phyloP scores from a whole-genome alignment of 2,888 invertebrate genomes.

The Aricia artaxerxes region DNA sequence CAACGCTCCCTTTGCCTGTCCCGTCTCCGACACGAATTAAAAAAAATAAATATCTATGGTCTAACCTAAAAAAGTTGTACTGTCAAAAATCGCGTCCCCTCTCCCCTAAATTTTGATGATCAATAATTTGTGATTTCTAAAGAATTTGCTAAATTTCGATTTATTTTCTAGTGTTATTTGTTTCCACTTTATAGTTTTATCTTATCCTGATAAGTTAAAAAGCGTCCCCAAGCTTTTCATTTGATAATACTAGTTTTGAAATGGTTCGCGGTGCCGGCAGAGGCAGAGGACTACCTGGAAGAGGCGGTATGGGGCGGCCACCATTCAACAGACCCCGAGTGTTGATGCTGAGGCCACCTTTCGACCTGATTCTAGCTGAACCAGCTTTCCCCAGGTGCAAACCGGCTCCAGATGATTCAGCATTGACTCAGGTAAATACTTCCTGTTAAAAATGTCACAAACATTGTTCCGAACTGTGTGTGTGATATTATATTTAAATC shows the following conservation, averaged over 20 bases:
- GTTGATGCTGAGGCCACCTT: conserved; percentile 86
- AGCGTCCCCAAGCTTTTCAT: neutral
- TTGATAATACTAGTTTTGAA: conserved; percentile 40
- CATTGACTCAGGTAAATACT: conserved; percentile 85
- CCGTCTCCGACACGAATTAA: too few relatives aligned
- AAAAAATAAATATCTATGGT: neutral
- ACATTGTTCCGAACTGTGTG: neutral
- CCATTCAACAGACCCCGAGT: conserved; percentile 70
- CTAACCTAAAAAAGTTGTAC: conserved; percentile 1
- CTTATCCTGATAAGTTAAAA: neutral
- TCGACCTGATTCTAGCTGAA: conserved; percentile 93
- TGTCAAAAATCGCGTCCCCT: conserved; percentile 26
- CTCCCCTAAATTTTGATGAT: neutral
- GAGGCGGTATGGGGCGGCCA: conserved; percentile 81
- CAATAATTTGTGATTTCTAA: neutral
- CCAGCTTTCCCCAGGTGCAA: conserved; percentile 91
- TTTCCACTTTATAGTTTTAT: neutral
- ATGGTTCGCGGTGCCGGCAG: conserved; percentile 87
- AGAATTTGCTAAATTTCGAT: neutral
- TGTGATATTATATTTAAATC: neutral
- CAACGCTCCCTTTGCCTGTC: too few relatives aligned
- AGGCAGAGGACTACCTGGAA: conserved; percentile 83
- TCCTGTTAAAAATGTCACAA: neutral
- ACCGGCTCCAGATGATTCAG: conserved; percentile 90
- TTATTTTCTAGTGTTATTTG: neutral